Conservation (phyloP, 1,140 invertebrate species). For the Drosophila punjabiensis region DNA sequence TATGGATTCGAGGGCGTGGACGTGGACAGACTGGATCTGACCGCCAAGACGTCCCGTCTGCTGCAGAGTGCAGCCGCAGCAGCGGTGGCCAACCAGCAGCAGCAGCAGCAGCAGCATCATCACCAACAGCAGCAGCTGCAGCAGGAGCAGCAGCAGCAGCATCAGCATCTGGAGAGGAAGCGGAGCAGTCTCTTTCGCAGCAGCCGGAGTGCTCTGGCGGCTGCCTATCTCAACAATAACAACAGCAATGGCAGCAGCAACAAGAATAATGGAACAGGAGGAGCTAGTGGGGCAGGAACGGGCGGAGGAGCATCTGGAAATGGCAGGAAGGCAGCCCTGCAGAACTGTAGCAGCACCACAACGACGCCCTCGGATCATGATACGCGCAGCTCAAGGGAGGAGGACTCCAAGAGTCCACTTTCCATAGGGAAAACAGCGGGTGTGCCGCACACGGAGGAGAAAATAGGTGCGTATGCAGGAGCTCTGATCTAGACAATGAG, state of each 20-base stretch:
- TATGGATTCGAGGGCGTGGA: constrained; percentile 93
- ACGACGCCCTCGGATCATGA: constrained; percentile 83
- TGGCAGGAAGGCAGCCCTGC: constrained; percentile 31
- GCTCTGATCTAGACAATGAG: background rate
- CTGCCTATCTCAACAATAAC: constrained; percentile 55
- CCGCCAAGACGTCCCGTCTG: constrained; percentile 76
- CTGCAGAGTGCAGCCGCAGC: constrained; percentile 75
- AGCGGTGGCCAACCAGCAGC: constrained; percentile 69
- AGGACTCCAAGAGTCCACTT: constrained; percentile 83
- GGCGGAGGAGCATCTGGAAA: constrained; percentile 3
- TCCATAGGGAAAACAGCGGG: constrained; percentile 70
- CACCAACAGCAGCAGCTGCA: constrained; percentile 44
- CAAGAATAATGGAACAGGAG: constrained; percentile 46
- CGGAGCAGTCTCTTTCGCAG: constrained; percentile 57
- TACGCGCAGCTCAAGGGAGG: constrained; percentile 80
- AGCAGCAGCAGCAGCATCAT: constrained; percentile 67
- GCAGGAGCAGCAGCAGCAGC: constrained; percentile 60
- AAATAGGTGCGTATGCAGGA: constrained; percentile 68
- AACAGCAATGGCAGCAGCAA: constrained; percentile 52
- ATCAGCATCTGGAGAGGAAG: constrained; percentile 41
- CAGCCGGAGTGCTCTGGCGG: constrained; percentile 59
- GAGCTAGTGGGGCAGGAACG: background rate
- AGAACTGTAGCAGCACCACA: constrained; percentile 55
- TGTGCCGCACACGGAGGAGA: constrained; percentile 65
- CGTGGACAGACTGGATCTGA: constrained; percentile 85